Evolutionary conservation across 2,888 invertebrate species (phyloP).

Genomic region (Meta bourneti): DNA sequence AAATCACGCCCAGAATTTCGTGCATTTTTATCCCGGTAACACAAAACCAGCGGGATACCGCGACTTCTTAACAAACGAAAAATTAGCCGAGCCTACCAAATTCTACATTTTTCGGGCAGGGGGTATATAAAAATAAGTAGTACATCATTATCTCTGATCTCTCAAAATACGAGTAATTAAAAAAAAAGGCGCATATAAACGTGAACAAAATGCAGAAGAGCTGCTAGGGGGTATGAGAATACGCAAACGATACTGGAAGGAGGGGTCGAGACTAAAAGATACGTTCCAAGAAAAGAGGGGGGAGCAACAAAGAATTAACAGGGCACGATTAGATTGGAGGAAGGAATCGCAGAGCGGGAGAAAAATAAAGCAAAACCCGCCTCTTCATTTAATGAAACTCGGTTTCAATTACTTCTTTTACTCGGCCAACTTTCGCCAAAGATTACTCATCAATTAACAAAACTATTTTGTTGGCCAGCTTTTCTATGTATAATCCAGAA

Average conservation of each 20-base stretch:
- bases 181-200: constrained; percentile 70
- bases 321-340: constrained; percentile 53
- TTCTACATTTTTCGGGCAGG: constrained; percentile 43
- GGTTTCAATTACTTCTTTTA: constrained; percentile 77
- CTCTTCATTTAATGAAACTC: constrained; percentile 76
- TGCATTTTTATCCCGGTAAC: constrained; percentile 1
- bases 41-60: constrained; percentile 13
- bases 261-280: neutral
- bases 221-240: constrained; percentile 1
- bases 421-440: constrained; percentile 74
- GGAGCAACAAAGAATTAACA: constrained; percentile 54
- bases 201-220: constrained; percentile 70
- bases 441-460: constrained; percentile 76
- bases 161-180: constrained; percentile 47
- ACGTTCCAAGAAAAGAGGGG: neutral
- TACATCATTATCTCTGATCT: constrained; percentile 73
- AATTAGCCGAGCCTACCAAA: constrained; percentile 27
- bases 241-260: neutral
- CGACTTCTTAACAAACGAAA: constrained; percentile 37
- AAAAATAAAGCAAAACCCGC: constrained; percentile 73
- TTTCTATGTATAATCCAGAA: constrained; percentile 76
- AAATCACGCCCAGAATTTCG: constrained; percentile 1
- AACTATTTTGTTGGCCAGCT: constrained; percentile 77
- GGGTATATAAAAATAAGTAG: constrained; percentile 64
- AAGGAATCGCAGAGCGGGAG: constrained; percentile 30